Base-by-base conservation (phyloP, 2,888 invertebrate genomes). In the Phlogophora meticulosa region DNA sequence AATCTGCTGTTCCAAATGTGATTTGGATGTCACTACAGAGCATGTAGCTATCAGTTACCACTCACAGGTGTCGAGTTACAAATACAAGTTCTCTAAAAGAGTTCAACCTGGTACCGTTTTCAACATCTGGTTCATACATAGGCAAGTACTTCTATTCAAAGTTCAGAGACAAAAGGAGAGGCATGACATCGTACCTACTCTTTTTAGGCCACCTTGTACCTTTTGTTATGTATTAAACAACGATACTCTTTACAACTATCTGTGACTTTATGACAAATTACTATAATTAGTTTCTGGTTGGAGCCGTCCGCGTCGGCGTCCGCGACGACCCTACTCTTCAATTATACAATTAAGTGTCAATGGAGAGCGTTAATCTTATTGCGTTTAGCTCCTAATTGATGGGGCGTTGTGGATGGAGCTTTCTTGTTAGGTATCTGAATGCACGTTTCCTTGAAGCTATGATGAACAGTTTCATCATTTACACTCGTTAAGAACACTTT, bases 281-380 rank as follows among this genome's bases (percentile, higher is more conserved):
- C 66, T 69, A 59, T 72, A 69, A 78, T 81, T 73, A 80, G 70
- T 57, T 71, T 10, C 36, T 61, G 56, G 69, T 71, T 70, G 45
- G 38, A 58, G 62, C 62, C 64, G 61, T 55, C 51, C 70, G 63
- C 75, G 60, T 55, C 51, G 72, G 63, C 75, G 60, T 38, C 67
- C 40, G 42, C 60, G 17, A 55, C 49, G 24, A 43, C 62, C 59
- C 65, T 45, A 63, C 74, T 67, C 74, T 74, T 80, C 72, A 79
- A 82, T 85, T 76, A 82, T 71, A 77, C 74, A 81, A 83, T 85
- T 82, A 76, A 59, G 62, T 73, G 72, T 71, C 83, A 78, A 81
- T 81, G 53, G 68, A 76, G 53, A 74, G 79, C 78, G 80, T 82
- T 81, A 81, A 82, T 85, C 82, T 79, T 83, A 73, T 71, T 79